Conservation (phyloP, 2,797 vertebrate species). For the Delichon dasypus region DNA sequence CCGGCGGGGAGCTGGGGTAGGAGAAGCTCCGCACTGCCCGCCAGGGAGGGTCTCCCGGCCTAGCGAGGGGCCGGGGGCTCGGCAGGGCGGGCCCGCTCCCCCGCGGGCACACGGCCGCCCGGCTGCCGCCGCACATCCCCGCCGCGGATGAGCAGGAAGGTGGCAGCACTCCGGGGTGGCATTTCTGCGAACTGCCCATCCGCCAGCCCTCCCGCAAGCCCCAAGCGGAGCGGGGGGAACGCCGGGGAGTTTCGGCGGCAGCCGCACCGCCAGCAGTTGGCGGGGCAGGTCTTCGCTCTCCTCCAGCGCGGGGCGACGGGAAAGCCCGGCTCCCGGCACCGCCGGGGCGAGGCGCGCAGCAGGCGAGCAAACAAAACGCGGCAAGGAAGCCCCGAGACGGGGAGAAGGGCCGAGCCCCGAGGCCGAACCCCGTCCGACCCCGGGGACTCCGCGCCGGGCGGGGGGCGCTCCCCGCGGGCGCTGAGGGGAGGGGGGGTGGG, state of each 20-base stretch:
- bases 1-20: background rate
- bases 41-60: background rate
- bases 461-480: background rate
- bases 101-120: background rate
- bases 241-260: background rate
- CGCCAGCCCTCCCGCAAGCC: background rate
- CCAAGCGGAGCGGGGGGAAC: accelerated
- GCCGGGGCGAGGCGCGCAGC: background rate
- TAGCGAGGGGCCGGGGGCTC: background rate
- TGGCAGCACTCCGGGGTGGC: background rate
- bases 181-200: background rate
- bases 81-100: background rate
- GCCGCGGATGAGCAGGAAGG: background rate
- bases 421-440: background rate
- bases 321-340: background rate
- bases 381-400: background rate
- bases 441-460: background rate
- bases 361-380: background rate
- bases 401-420: background rate
- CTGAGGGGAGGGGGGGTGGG: background rate
- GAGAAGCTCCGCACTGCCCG: background rate
- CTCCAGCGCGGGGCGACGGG: background rate
- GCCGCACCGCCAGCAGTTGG: background rate
- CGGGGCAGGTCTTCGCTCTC: background rate
- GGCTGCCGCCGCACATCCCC: background rate